Base-by-base conservation (phyloP, 2,888 invertebrate species). In the Isotomurus palustris region DNA sequence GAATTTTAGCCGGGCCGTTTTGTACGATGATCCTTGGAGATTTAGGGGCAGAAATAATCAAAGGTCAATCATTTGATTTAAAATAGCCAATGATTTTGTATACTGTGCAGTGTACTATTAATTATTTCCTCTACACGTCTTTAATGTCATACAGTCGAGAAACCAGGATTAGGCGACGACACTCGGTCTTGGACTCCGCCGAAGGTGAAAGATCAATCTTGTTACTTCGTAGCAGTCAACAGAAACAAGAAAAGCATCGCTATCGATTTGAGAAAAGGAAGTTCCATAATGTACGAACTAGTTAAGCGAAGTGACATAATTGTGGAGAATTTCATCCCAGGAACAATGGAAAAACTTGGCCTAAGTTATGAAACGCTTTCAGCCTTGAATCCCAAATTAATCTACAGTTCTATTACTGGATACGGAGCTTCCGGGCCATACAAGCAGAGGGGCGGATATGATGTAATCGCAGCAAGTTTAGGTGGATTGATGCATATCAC, bases 131-230 rank as follows among this genome's bases (percentile, higher is more conserved):
- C 17, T 35, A 3, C 2, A 19, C 29, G 49, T 53, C 25, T 51
- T 0, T 91, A 93, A 73, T 82, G 96, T 1, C 84, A 92, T 47
- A 95, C 96, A 81, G 83, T 97, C 36, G 96, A 97, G 75, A 84
- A 84, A 68, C 87, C 92, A 1, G 84, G 80, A 1, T 77, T 78
- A 2, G 91, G 90, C 1, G 96, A 96, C 75, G 95, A 96, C 72
- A 84, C 91, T 0, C 80, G 96, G 49, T 84, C 84, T 62, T 97
- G 95, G 94, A 93, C 92, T 0, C 96, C 96, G 0, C 96, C 96
- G 0, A 93, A 88, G 73, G 73, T 84, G 5, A 78, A 81, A 24
- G 72, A 75, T 6, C 86, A 88, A 71, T 79, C 89, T 1, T 84
- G 86, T 53, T 96, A 97, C 73, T 96, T 90, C 74, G 74, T 88